Percentiles rank a stretch among this genome's conserved stretches.
phyloP scores from a whole-genome alignment of 2,888 invertebrate species.

The Sclerodermus sp. region DNA sequence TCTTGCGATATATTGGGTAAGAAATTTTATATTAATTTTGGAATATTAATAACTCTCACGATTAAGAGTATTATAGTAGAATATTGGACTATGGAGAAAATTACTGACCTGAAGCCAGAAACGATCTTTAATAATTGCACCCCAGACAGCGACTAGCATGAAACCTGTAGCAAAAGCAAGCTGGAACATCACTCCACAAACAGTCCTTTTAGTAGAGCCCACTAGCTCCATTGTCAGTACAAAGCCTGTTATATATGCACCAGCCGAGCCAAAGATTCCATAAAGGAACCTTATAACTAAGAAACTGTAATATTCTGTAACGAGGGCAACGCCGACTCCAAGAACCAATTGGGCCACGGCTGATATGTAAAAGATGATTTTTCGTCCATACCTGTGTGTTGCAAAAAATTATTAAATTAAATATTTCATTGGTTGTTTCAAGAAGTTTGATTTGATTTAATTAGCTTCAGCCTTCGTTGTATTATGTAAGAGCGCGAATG shows the following conservation, averaged over 20 bases:
- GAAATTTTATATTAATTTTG: no score
- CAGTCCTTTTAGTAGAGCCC: constrained; percentile 76
- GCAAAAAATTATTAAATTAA: no score
- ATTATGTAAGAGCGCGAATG: no score
- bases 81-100: no score
- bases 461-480: no score
- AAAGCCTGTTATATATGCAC: constrained; percentile 67
- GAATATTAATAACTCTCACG: no score
- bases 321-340: constrained; percentile 70
- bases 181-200: constrained; percentile 80
- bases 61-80: no score
- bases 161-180: constrained; percentile 78
- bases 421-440: no score
- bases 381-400: constrained; percentile 67
- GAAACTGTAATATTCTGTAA: constrained; percentile 76
- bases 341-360: constrained; percentile 72
- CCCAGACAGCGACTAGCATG: constrained; percentile 84
- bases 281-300: constrained; percentile 70
- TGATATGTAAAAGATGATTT: constrained; percentile 77
- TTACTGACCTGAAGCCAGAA: constrained; percentile 68
- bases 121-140: constrained; percentile 72
- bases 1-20: no score
- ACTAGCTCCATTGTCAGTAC: constrained; percentile 81
- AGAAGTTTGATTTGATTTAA: no score
- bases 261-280: constrained; percentile 83